Evolutionary conservation across 2,888 invertebrate genomes (phyloP), one percentile per base, ranked within the genome.

Genomic region (Hyalella azteca): DNA sequence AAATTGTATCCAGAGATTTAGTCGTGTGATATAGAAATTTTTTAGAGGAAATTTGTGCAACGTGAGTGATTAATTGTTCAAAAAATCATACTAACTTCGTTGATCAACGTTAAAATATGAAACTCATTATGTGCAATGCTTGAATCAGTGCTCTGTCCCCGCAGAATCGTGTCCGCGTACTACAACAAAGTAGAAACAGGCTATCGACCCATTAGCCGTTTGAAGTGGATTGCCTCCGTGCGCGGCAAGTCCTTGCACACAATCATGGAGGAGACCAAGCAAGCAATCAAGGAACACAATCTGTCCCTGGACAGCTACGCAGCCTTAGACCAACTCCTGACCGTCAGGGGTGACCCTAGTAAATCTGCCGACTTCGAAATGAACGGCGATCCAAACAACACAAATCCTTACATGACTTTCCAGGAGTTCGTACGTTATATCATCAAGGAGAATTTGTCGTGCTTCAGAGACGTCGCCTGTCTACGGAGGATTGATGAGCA

Each of bases 111-210:
- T n/a, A n/a, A n/a, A n/a, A n/a, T n/a, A n/a, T n/a, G n/a, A n/a
- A n/a, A n/a, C n/a, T n/a, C n/a, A n/a, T n/a, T n/a, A n/a, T n/a
- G n/a, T n/a, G n/a, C n/a, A n/a, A n/a, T n/a, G n/a, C n/a, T n/a
- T n/a, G n/a, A n/a, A n/a, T n/a, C n/a, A n/a, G n/a, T n/a, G n/a
- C n/a, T n/a, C n/a, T n/a, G n/a, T n/a, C n/a, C n/a, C n/a, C n/a
- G n/a, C 66, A 66, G 66, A 36, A 36, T 66, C 13, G 66, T 36
- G 19, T 66, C 66, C 5, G 66, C 66, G 19, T 66, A 66, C 66
- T 4, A n/a, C 36, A 66, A 66, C 66, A 66, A 36, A 36, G 29
- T 66, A 19, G 3, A 1, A 19, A 7, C 13, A 19, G 66, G 66
- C 13, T 66, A 66, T 19, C 39, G 39, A 2, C 66, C 66, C 36